phyloP scores from a whole-genome alignment of 2,888 invertebrate genomes.

The Diaprepes abbreviatus region DNA sequence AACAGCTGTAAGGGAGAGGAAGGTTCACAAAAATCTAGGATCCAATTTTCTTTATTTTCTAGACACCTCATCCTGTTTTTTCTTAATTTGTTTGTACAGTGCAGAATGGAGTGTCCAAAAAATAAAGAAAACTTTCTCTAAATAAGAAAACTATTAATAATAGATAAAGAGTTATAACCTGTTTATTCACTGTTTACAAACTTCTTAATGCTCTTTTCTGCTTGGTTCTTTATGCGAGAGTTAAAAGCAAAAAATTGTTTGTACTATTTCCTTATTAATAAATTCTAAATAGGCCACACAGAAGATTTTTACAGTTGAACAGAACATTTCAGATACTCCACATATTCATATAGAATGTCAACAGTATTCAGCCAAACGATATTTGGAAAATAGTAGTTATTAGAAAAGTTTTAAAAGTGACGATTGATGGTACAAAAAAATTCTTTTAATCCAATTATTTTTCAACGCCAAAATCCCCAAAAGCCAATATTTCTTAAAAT shows the following conservation, averaged over 20 bases:
- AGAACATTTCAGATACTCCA: too few relatives aligned
- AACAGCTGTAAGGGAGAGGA: neutral
- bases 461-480: too few relatives aligned
- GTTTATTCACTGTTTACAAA: constrained; percentile 28
- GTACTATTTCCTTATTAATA: too few relatives aligned
- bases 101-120: neutral
- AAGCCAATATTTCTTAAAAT: too few relatives aligned
- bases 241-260: neutral
- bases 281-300: too few relatives aligned
- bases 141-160: constrained; percentile 17
- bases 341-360: too few relatives aligned
- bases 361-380: too few relatives aligned
- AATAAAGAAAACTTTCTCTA: constrained; percentile 11
- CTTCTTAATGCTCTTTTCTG: constrained; percentile 11
- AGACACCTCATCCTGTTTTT: neutral
- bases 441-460: too few relatives aligned
- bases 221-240: neutral
- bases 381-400: too few relatives aligned
- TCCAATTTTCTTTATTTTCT: neutral
- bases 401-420: too few relatives aligned
- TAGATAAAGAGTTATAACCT: constrained; percentile 17
- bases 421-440: too few relatives aligned
- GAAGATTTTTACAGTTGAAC: too few relatives aligned
- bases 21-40: constrained; percentile 18
- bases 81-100: neutral